Evolutionary conservation across 2,113 vertebrate species (phyloP).

Genomic region (Procapra przewalskii): DNA sequence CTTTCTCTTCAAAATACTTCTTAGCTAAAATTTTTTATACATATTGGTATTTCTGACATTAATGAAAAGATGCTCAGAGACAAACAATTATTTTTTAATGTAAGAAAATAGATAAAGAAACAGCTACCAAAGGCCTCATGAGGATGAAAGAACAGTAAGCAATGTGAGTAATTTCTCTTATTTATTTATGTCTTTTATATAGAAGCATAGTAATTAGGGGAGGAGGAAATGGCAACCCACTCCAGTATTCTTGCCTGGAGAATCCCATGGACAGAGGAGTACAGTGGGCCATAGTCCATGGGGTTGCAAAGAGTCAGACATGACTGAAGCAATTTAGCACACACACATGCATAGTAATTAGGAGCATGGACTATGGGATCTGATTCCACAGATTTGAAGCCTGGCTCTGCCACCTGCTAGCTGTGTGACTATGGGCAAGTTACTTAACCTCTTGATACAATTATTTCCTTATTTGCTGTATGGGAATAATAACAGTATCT

Average conservation of each 20-base stretch:
- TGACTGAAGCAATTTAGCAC: neutral
- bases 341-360: neutral
- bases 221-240: neutral
- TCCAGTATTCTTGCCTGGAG: neutral
- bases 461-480: neutral
- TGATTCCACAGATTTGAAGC: neutral
- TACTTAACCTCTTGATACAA: neutral
- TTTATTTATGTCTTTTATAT: neutral
- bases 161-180: neutral
- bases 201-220: neutral
- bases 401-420: neutral
- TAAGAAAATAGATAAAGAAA: neutral
- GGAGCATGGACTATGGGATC: neutral
- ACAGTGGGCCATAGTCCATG: neutral
- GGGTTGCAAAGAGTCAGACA: neutral
- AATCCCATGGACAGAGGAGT: neutral
- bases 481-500: neutral
- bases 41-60: neutral
- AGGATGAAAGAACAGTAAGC: neutral
- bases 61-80: conserved; percentile 18
- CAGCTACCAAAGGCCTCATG: neutral
- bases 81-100: neutral
- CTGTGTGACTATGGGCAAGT: neutral
- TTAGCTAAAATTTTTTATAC: neutral
- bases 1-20: neutral